Evolutionary conservation across 2,888 invertebrate species (phyloP).

Genomic region (Steromphala cineraria): DNA sequence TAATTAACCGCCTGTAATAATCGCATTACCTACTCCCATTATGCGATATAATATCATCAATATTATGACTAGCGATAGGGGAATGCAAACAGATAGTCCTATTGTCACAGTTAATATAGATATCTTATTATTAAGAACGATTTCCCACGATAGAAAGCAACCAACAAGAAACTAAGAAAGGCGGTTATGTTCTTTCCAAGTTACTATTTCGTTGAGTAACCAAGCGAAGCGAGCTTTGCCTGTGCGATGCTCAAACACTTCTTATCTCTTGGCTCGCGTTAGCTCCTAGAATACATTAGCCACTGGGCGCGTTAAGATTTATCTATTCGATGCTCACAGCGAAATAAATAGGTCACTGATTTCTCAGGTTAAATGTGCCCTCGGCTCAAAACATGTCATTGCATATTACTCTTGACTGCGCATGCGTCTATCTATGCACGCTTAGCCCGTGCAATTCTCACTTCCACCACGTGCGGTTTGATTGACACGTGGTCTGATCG

Average conservation of each 20-base stretch:
- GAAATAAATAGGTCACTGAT: neutral
- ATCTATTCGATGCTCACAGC: neutral
- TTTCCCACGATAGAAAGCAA: too few relatives aligned
- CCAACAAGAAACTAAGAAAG: neutral
- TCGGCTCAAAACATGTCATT: neutral
- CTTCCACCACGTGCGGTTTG: neutral
- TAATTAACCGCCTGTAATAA: too few relatives aligned
- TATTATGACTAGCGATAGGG: too few relatives aligned
- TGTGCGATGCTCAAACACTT: neutral
- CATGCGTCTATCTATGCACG: neutral
- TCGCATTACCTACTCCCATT: too few relatives aligned
- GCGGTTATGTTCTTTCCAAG: neutral
- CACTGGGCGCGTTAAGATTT: neutral
- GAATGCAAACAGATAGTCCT: too few relatives aligned
- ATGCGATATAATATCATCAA: too few relatives aligned
- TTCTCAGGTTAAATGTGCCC: neutral
- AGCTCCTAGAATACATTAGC: neutral
- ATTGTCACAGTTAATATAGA: too few relatives aligned
- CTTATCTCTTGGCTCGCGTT: neutral
- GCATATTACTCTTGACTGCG: neutral
- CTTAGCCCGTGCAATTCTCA: neutral
- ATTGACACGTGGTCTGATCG: slow-evolving; percentile 4
- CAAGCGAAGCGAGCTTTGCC: neutral
- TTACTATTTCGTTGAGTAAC: neutral
- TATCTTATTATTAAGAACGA: too few relatives aligned